Percentiles rank a stretch among this genome's conserved stretches.
phyloP scores from a whole-genome alignment of 92 coral and sea anemone species.

The Porites evermanni region DNA sequence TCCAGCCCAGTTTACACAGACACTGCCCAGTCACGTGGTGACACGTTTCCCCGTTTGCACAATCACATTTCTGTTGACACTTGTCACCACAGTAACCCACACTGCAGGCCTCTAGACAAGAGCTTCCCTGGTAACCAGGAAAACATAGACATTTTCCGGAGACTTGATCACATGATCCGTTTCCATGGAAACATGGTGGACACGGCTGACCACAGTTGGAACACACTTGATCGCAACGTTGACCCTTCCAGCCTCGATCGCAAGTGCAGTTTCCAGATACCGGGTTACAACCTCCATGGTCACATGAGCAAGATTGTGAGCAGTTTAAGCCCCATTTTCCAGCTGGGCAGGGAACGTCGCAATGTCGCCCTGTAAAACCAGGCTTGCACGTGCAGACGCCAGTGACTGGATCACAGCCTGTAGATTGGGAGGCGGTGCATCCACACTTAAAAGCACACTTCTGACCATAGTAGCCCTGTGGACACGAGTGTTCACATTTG shows the following conservation, averaged over 20 bases:
- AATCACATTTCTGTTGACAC: conserved; percentile 62
- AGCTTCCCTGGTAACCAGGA: conserved; percentile 76
- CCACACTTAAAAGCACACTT: conserved; percentile 62
- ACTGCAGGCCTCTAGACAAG: conserved; percentile 78
- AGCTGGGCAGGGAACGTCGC: conserved; percentile 74
- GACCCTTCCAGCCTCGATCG: conserved; percentile 75
- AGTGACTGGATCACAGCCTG: conserved; percentile 51
- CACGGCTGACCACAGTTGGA: conserved; percentile 62
- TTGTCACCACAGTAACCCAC: conserved; percentile 71
- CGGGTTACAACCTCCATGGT: conserved; percentile 79
- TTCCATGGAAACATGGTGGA: conserved; percentile 71
- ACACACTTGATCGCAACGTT: conserved; percentile 76
- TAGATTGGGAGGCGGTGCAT: conserved; percentile 58
- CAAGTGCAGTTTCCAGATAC: conserved; percentile 81
- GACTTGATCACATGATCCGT: conserved; percentile 58
- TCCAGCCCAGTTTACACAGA: conserved; percentile 78
- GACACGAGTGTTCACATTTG: conserved; percentile 59
- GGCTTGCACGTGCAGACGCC: conserved; percentile 79
- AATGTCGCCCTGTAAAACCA: conserved; percentile 79
- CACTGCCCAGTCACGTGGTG: conserved; percentile 73
- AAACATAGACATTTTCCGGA: conserved; percentile 69
- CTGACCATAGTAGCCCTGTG: conserved; percentile 60
- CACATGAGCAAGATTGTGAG: conserved; percentile 69
- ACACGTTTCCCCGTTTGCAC: conserved; percentile 67
- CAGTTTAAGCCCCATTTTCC: conserved; percentile 89